Evolutionary conservation across 1,140 invertebrate genomes (phyloP), one percentile per base, ranked within the genome.

Genomic region (Arctopsyche grandis): DNA sequence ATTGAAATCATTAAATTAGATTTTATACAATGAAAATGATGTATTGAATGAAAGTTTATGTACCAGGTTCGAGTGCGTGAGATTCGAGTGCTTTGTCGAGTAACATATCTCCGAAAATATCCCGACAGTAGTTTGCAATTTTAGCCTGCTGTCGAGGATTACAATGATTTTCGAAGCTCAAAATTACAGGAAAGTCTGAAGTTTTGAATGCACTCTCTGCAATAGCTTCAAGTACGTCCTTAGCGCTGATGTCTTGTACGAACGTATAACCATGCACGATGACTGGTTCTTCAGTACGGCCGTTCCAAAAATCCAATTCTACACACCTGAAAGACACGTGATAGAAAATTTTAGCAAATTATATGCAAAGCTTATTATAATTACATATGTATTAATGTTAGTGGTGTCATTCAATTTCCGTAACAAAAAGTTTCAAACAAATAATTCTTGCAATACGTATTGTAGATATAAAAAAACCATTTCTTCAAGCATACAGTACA

Each of bases 141-240:
- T 99, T 99, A n/a, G 96, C 97, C 88, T 97, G 94, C 86, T 99
- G 97, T 80, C 94, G 92, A 1, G 95, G 94, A 88, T 98, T 98
- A 89, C 98, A 99, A 88, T 99, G 98, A 88, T 99, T 99, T 90
- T 99, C 98, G 89, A 99, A 99, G 81, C 97, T 99, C 77, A 99
- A 92, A 84, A 98, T 93, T 26, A 99, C 96, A 76, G 98, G 98
- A 89, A 93, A 98, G 82, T 98, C 96, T 16, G 97, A 98, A 22
- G 97, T 99, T 90, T 99, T 99, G 90, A 99, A 99, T 83, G 98
- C 98, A 87, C 94, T 95, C 86, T 99, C 97, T 60, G 97, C 96
- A 84, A 99, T 99, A 66, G 97, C 97, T 89, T 99, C 96, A 83
- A 99, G 92, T 5, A 99, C 97, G 86, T 99, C 97, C 87, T 95